Evolutionary conservation across 2,888 invertebrate genomes (phyloP), one percentile per base, ranked within the genome.

Genomic region (Pemphredon lugubris): DNA sequence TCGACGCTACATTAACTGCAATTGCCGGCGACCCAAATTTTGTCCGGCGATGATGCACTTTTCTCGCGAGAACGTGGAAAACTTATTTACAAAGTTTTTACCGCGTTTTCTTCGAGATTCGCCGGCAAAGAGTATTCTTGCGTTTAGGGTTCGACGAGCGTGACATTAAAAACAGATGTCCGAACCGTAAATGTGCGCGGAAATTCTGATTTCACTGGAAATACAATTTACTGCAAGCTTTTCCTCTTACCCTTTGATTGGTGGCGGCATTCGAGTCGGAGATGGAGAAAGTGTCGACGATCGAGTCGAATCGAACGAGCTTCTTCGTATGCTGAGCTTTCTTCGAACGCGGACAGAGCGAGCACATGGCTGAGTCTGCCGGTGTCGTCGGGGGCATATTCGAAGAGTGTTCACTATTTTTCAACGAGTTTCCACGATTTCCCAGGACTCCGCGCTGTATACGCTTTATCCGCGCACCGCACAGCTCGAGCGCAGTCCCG

Each of bases 261-360:
- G 83, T 86, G 74, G 88, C 83, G 32, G 86, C 84, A 66, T 89
- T 90, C 82, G 88, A 90, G 79, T 92, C 92, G 42, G 92, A 92
- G 80, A 92, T 91, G 61, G 93, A 93, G 83, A 92, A 93, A 18
- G 93, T 93, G 84, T 93, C 93, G 82, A 93, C 92, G 78, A 92
- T 90, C 6, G 93, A 92, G 87, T 93, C 92, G 86, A 93, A 93
- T 57, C 93, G 90, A 23, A 93, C 93, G 68, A 92, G 90, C 85
- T 93, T 93, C 86, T 92, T 92, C 58, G 91, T 88, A 59, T 87
- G 86, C 20, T 89, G 89, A 69, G 90, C 87, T 74, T 91, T 90
- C 87, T 91, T 92, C 84, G 91, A 90, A 71, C 91, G 90, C 73
- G 92, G 92, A 87, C 92, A 93, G 83, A 93, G 88, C 76, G 92